Percentiles rank a stretch among this genome's conserved stretches.
Conservation (phyloP, 2,113 vertebrate species). For the Gila orcuttii region DNA sequence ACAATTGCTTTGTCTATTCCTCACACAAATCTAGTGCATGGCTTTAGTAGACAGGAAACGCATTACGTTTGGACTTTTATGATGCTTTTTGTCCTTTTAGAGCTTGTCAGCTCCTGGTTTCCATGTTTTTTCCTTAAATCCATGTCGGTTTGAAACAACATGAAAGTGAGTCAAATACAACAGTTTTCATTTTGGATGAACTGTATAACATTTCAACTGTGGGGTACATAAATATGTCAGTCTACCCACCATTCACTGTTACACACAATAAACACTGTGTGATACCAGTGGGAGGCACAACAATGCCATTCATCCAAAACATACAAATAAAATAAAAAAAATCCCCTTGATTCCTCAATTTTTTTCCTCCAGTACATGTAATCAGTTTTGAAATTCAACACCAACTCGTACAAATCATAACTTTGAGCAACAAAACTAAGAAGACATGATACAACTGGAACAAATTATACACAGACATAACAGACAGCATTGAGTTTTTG, state of each 20-base stretch:
- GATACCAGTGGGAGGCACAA: constrained; percentile 40
- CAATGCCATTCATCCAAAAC: constrained; percentile 46
- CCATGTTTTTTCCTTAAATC: neutral
- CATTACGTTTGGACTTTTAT: neutral
- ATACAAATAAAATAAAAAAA: constrained; percentile 27
- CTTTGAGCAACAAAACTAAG: neutral
- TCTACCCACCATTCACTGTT: constrained; percentile 42
- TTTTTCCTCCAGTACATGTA: neutral
- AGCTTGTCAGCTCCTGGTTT: neutral
- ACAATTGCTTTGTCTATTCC: neutral
- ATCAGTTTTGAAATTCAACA: constrained; percentile 30
- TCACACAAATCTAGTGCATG: neutral
- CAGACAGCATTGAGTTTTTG: neutral
- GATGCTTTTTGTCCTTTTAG: neutral
- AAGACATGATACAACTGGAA: constrained; percentile 9
- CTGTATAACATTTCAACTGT: constrained; percentile 41
- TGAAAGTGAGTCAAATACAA: neutral
- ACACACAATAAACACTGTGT: constrained; percentile 51
- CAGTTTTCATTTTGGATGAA: neutral
- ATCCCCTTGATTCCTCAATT: constrained; percentile 26
- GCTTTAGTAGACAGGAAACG: neutral
- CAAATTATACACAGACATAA: neutral
- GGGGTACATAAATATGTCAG: constrained; percentile 42
- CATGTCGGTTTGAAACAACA: neutral
- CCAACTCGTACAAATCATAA: neutral